A percentile compares a stretch with the other conserved stretches of the same genome.
Conservation (phyloP, 1,140 invertebrate species). For the Asbolus verrucosus region DNA sequence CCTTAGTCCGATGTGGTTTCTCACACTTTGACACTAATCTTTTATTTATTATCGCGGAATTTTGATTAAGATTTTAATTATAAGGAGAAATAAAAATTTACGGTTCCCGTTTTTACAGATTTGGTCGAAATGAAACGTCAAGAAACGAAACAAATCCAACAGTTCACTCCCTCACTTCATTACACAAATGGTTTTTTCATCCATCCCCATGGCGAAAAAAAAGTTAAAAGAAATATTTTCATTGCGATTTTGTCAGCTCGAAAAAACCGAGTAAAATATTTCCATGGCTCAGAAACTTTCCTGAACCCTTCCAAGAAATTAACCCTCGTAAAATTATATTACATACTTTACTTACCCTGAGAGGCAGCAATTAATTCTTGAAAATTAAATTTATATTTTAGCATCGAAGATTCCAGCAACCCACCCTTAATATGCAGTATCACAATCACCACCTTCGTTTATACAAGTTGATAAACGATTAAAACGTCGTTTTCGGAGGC, state of each 20-base stretch:
- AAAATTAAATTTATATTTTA: conserved; percentile 42
- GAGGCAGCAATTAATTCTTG: conserved; percentile 39
- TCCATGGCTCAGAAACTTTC: conserved; percentile 23
- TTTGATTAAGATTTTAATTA: conserved; percentile 51
- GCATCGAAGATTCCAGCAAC: conserved; percentile 1
- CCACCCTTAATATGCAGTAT: neutral
- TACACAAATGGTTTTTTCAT: conserved; percentile 38
- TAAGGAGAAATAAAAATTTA: conserved; percentile 49
- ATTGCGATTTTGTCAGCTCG: conserved; percentile 36
- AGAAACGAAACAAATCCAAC: conserved; percentile 32
- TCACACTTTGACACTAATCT: conserved; percentile 41
- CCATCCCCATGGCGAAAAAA: conserved; percentile 15
- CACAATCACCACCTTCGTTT: conserved; percentile 4
- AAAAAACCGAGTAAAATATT: conserved; percentile 37
- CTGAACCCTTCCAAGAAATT: conserved; percentile 37
- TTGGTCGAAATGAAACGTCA: conserved; percentile 29
- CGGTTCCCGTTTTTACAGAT: conserved; percentile 38
- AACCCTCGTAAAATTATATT: conserved; percentile 39
- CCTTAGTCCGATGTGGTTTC: conserved; percentile 19
- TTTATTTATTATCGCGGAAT: conserved; percentile 32
- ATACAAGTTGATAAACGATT: conserved; percentile 34
- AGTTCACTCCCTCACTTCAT: conserved; percentile 38
- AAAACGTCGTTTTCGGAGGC: conserved; percentile 30
- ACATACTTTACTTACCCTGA: conserved; percentile 40
- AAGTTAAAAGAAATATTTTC: conserved; percentile 39